A percentile compares a stretch with the other conserved stretches of the same genome.
Conservation (phyloP, 2,113 vertebrate species). For the Erpornis zantholeuca region DNA sequence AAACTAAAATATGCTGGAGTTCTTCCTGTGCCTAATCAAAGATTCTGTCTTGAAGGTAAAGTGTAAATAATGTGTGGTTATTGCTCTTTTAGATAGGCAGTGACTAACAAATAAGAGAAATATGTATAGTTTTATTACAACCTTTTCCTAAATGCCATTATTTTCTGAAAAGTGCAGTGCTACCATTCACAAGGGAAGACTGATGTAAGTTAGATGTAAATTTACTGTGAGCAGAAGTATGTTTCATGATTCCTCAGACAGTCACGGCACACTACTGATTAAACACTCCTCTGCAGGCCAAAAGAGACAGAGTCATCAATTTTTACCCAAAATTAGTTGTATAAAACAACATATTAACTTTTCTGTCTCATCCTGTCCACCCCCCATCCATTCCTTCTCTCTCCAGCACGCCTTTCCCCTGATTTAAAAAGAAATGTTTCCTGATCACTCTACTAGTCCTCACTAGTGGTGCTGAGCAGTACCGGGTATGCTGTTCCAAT, state of each 20-base stretch:
- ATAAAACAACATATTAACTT: background rate
- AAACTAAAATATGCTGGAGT: background rate
- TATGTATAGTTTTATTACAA: background rate
- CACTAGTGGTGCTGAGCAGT: slow-evolving; percentile 77
- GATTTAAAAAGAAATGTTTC: background rate
- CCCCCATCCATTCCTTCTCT: background rate
- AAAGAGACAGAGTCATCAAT: background rate
- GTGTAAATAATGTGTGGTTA: background rate
- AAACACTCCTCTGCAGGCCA: background rate
- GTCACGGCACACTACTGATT: background rate
- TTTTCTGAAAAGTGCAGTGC: background rate
- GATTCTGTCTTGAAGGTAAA: background rate
- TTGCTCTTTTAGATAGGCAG: background rate
- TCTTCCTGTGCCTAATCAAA: background rate
- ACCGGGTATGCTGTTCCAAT: slow-evolving; percentile 84
- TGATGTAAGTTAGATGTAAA: background rate
- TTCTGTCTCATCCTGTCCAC: background rate
- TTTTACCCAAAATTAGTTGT: background rate
- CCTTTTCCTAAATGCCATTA: background rate
- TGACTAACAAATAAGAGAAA: background rate
- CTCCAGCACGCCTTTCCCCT: no score
- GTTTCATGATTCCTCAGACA: background rate
- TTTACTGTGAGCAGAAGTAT: background rate
- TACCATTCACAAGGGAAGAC: background rate
- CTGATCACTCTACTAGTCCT: background rate